Evolutionary conservation across 2,888 invertebrate genomes (phyloP).

Genomic region (Erpobdella octoculata): DNA sequence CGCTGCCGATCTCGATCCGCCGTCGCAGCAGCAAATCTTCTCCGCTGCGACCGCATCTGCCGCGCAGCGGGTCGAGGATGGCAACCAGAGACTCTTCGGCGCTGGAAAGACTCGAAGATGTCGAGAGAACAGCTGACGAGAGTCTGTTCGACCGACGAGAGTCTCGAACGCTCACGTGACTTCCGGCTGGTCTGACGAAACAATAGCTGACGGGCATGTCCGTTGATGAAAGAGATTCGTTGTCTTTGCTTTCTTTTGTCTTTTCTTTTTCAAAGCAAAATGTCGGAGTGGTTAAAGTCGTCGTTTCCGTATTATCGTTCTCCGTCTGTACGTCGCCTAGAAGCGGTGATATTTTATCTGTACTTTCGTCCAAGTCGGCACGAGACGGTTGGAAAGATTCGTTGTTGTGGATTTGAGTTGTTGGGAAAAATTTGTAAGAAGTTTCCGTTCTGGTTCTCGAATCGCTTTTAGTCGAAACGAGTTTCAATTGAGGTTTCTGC

Average conservation of each 20-base stretch:
- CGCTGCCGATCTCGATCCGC: slow-evolving; percentile 31
- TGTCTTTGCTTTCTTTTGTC: background rate
- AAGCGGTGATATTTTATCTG: too few relatives aligned
- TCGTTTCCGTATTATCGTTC: background rate
- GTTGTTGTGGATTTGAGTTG: background rate
- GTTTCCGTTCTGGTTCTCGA: background rate
- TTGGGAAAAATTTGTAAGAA: too few relatives aligned
- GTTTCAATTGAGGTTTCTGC: background rate
- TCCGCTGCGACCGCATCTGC: slow-evolving; percentile 27
- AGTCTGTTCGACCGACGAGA: slow-evolving; percentile 10
- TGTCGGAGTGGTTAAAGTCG: background rate
- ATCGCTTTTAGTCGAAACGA: background rate
- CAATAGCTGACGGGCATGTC: slow-evolving; percentile 11
- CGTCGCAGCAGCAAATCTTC: slow-evolving; percentile 22
- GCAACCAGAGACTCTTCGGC: slow-evolving; percentile 12
- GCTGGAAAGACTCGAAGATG: background rate
- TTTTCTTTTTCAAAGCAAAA: background rate
- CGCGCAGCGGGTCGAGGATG: slow-evolving; percentile 13
- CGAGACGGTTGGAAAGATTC: too few relatives aligned
- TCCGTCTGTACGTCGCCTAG: background rate
- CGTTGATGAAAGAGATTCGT: background rate
- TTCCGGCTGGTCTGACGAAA: slow-evolving; percentile 10
- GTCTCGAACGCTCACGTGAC: slow-evolving; percentile 16
- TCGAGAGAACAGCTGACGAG: slow-evolving; percentile 12
- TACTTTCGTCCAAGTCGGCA: too few relatives aligned